phyloP scores from a whole-genome alignment of 2,888 invertebrate species.

The Lampropteryx suffumata region DNA sequence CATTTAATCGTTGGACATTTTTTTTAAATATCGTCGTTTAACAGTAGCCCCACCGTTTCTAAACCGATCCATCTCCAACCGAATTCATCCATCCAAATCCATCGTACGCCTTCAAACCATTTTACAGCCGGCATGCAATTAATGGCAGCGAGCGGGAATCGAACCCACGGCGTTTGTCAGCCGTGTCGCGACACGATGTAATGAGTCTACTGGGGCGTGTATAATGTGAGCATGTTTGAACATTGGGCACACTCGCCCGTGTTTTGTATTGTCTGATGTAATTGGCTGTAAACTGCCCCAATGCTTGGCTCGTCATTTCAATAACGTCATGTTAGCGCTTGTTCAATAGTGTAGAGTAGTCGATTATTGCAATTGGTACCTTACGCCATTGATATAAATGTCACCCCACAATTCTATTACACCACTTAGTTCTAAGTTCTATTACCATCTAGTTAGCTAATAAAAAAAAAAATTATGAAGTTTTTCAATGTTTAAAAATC shows the following conservation, averaged over 20 bases:
- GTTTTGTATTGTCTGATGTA: background rate
- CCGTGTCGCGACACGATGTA: slow-evolving; percentile 26
- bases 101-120: slow-evolving; percentile 35
- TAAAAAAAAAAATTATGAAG: too few species aligned
- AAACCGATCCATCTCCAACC: slow-evolving; percentile 29
- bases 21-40: background rate
- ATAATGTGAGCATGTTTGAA: slow-evolving; percentile 1
- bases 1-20: too few species aligned
- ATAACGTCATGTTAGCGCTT: too few species aligned
- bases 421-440: too few species aligned
- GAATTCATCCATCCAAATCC: slow-evolving; percentile 28
- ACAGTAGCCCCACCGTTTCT: slow-evolving; percentile 21
- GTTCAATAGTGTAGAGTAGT: too few species aligned
- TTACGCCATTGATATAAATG: too few species aligned
- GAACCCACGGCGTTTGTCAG: slow-evolving; percentile 34
- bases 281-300: background rate
- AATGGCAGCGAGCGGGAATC: slow-evolving; percentile 36
- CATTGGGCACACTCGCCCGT: slow-evolving; percentile 7
- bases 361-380: too few species aligned
- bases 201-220: slow-evolving; percentile 26
- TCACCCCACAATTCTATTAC: too few species aligned
- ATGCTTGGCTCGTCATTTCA: too few species aligned
- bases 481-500: too few species aligned
- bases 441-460: too few species aligned
- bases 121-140: slow-evolving; percentile 42